phyloP scores from a whole-genome alignment of 1,140 invertebrate species.

The Drosophila parabipectinata region DNA sequence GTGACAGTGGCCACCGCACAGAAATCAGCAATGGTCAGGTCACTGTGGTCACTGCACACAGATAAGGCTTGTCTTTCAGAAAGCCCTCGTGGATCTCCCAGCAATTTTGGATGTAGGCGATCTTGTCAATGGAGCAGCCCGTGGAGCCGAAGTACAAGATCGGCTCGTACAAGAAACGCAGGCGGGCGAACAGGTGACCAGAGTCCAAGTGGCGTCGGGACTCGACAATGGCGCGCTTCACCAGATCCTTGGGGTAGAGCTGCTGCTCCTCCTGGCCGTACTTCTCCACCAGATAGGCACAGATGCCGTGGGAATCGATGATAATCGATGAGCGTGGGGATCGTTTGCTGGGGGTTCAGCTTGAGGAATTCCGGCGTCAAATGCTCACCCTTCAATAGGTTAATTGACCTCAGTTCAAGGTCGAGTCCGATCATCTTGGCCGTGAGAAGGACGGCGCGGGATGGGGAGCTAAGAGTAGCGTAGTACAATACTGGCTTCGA shows the following conservation, averaged over 20 bases:
- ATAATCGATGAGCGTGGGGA: conserved; percentile 87
- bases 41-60: conserved; percentile 86
- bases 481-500: conserved; percentile 84
- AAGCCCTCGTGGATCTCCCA: conserved; percentile 86
- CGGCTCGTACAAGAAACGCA: conserved; percentile 79
- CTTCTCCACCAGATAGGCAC: conserved; percentile 86
- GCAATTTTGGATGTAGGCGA: conserved; percentile 84
- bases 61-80: conserved; percentile 85
- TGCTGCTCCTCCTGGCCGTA: conserved; percentile 86
- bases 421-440: conserved; percentile 85
- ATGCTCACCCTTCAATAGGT: conserved; percentile 88
- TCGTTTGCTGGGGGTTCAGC: conserved; percentile 90
- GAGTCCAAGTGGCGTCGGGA: conserved; percentile 87
- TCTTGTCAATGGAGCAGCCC: conserved; percentile 82
- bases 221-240: conserved; percentile 85
- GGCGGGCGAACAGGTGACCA: conserved; percentile 83
- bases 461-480: conserved; percentile 85
- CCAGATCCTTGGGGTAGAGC: conserved; percentile 87
- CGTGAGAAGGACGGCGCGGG: conserved; percentile 84
- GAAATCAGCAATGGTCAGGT: conserved; percentile 88
- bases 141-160: conserved; percentile 76
- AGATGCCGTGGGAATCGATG: conserved; percentile 87
- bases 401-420: conserved; percentile 84
- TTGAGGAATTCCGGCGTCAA: conserved; percentile 89
- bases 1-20: conserved; percentile 85